phyloP scores from a whole-genome alignment of 2,797 vertebrate species.

The Nannoperca australis region DNA sequence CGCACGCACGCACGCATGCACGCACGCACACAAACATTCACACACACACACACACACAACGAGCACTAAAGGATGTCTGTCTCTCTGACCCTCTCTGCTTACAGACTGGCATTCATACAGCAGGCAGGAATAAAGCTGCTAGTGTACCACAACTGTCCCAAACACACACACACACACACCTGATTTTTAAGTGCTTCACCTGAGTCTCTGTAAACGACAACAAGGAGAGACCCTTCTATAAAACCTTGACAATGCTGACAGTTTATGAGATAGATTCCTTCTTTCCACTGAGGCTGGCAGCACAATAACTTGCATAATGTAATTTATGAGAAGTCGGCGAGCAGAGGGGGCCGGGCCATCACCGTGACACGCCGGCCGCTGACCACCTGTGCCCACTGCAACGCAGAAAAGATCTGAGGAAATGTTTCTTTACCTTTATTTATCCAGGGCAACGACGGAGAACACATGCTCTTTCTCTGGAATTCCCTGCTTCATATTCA shows the following conservation, averaged over 20 bases:
- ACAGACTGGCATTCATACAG: constrained; percentile 71
- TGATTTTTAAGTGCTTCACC: constrained; percentile 41
- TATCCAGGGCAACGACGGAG: constrained; percentile 18
- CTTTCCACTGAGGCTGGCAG: constrained; percentile 24
- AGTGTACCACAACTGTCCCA: constrained; percentile 54
- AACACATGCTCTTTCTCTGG: constrained; percentile 27
- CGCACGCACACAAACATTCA: constrained; percentile 1
- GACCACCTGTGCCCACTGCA: constrained; percentile 21
- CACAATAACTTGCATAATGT: constrained; percentile 46
- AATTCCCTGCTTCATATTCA: constrained; percentile 43
- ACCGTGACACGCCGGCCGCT: background rate
- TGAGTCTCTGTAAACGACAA: constrained; percentile 43
- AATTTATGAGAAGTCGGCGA: constrained; percentile 29
- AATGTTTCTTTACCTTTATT: constrained; percentile 49
- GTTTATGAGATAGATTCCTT: constrained; percentile 51
- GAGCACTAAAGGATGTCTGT: constrained; percentile 62
- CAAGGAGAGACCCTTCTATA: constrained; percentile 33
- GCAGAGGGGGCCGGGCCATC: background rate
- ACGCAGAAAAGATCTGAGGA: constrained; percentile 35
- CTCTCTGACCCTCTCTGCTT: constrained; percentile 47
- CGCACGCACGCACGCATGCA: background rate
- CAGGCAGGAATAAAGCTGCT: constrained; percentile 61
- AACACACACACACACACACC: constrained; percentile 44
- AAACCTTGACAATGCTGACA: constrained; percentile 48
- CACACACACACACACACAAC: constrained; percentile 18